Evolutionary conservation across 2,113 vertebrate genomes (phyloP), one percentile per base, ranked within the genome.

Genomic region (Pyrgilauda ruficollis): DNA sequence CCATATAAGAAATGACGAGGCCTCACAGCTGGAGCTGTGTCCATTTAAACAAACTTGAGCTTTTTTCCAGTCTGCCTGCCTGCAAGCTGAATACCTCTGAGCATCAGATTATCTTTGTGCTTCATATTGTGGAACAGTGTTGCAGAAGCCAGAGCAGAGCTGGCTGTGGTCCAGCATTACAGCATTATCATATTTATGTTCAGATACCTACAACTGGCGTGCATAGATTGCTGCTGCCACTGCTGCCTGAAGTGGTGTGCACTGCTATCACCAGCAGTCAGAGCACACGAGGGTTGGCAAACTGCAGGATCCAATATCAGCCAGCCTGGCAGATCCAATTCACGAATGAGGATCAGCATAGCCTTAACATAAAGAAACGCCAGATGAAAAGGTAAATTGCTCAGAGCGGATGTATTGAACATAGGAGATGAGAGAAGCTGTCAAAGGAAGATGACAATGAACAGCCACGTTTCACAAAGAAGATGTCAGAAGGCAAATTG

Each of bases 341-440:
- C 81, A 66, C 1, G 0, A 69, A 24, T 23, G 74, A 87, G 67
- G 43, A 96, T 85, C 87, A 66, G 78, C 92, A 69, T 10, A 83
- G 53, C 75, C 78, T 91, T 83, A 92, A 62, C 72, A 93, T 80
- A 93, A 93, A 91, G 87, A 93, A 91, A 90, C 62, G 50, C 67
- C 85, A 87, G 63, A 85, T 80, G 74, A 87, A 94, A 95, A 91
- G 90, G 69, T 72, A 67, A 76, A 84, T 87, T 59, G 82, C 74
- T 87, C 67, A 67, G 67, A 89, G 67, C 0, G 2, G 75, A 76
- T 92, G 76, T 83, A 50, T 44, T 88, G 87, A 93, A 96, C 5
- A 13, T 8, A 85, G 2, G 20, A 84, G 91, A 93, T 94, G 67
- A 94, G 93, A 96, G 75, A 76, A 91, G 43, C 84, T 97, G 89